These are phyloP conservation scores for Monomorium pharaonis DNA, from an alignment of 1,140 invertebrate genomes.

Conservation along the genomic window DNA sequence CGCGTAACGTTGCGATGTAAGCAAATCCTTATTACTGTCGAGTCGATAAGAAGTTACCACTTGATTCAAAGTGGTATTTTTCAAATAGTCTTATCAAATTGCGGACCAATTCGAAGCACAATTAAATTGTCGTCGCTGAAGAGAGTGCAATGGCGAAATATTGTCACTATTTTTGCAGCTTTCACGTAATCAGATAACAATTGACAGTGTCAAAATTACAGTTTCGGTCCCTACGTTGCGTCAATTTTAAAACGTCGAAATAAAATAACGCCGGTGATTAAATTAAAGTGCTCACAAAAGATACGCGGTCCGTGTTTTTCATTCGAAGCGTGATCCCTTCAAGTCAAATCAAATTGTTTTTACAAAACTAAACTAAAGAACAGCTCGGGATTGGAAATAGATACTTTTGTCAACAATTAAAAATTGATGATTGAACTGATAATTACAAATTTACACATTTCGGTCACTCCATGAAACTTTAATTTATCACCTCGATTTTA, in stretches of 20 bases:
- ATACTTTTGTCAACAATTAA: background rate
- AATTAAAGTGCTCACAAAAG: constrained; percentile 19
- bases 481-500: background rate
- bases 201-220: background rate
- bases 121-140: background rate
- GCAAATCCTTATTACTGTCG: background rate
- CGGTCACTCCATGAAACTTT: background rate
- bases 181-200: background rate
- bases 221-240: background rate
- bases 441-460: background rate
- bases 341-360: constrained; percentile 31
- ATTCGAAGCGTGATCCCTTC: background rate
- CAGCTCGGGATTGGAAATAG: background rate
- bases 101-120: background rate
- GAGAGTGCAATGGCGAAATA: background rate
- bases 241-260: background rate
- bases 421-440: background rate
- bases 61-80: background rate
- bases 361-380: too few species aligned
- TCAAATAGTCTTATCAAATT: background rate
- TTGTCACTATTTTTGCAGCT: background rate
- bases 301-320: background rate
- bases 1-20: background rate
- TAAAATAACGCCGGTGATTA: constrained; percentile 12
- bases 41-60: background rate